A percentile compares a stretch with the other conserved stretches of the same genome.
Conservation (phyloP, 2,888 invertebrate genomes). For the Sesia apiformis region DNA sequence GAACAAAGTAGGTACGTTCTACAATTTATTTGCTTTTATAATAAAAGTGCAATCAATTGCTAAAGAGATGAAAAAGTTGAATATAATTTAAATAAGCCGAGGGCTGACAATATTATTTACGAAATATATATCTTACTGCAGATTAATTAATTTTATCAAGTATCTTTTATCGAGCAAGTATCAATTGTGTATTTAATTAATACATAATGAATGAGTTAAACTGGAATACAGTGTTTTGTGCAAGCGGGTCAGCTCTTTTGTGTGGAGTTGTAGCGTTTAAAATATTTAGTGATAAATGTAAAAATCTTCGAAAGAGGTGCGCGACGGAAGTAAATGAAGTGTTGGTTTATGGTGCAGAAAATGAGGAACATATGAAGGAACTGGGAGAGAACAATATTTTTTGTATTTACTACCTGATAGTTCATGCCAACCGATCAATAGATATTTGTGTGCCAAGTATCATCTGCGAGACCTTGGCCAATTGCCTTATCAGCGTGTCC, state of each 20-base stretch:
- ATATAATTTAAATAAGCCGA: too few relatives aligned
- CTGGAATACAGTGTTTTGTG: too few relatives aligned
- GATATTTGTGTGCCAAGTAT: slow-evolving; percentile 46
- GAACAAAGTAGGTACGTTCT: too few relatives aligned
- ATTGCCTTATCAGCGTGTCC: slow-evolving; percentile 31
- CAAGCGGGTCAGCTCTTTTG: slow-evolving; percentile 16
- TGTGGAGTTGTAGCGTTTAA: slow-evolving; percentile 14
- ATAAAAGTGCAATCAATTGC: too few relatives aligned
- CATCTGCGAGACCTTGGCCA: slow-evolving; percentile 31
- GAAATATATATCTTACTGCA: too few relatives aligned
- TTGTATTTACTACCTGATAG: slow-evolving; percentile 39
- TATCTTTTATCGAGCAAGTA: too few relatives aligned
- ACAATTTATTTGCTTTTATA: too few relatives aligned
- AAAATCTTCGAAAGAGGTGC: slow-evolving; percentile 8
- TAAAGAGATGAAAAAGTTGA: too few relatives aligned
- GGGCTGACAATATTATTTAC: too few relatives aligned
- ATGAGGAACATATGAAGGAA: slow-evolving; percentile 24
- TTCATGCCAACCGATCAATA: slow-evolving; percentile 32
- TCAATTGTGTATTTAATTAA: too few relatives aligned
- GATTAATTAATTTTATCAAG: too few relatives aligned
- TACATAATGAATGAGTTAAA: too few relatives aligned
- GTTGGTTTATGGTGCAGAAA: slow-evolving; percentile 38
- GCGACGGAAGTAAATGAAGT: slow-evolving; percentile 35
- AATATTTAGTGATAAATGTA: slow-evolving; percentile 5
- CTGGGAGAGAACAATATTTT: slow-evolving; percentile 38